Percentiles rank a stretch among this genome's conserved stretches.
These are phyloP conservation scores for Tragelaphus buxtoni DNA, from an alignment of 2,113 vertebrate genomes.

Conservation along the genomic window DNA sequence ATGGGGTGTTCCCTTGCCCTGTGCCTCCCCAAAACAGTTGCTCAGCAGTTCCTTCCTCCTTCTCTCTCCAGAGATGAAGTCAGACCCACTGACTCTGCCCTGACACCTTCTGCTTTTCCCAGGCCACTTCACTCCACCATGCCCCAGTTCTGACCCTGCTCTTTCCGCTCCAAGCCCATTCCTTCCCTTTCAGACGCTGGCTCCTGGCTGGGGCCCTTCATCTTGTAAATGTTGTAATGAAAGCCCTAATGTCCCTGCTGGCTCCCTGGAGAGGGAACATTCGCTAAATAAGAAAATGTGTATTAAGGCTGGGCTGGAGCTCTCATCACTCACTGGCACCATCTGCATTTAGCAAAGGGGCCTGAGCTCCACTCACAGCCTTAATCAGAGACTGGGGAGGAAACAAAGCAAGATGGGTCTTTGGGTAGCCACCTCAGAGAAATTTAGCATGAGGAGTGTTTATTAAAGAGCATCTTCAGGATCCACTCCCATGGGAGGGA, in stretches of 20 bases:
- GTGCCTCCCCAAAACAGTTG: neutral
- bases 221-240: neutral
- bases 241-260: neutral
- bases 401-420: neutral
- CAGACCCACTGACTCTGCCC: neutral
- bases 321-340: neutral
- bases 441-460: neutral
- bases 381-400: neutral
- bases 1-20: neutral
- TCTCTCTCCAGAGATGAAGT: neutral
- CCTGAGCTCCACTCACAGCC: neutral
- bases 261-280: neutral
- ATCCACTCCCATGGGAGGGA: rapidly evolving
- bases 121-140: rapidly evolving
- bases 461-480: too few species aligned
- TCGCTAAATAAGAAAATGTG: neutral
- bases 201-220: neutral
- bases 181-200: neutral
- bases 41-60: rapidly evolving
- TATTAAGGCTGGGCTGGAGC: neutral
- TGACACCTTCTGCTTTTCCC: rapidly evolving
- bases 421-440: neutral
- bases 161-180: neutral
- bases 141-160: neutral
- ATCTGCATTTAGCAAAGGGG: neutral